phyloP scores from a whole-genome alignment of 1,140 invertebrate species.

The Drosophila bocqueti region DNA sequence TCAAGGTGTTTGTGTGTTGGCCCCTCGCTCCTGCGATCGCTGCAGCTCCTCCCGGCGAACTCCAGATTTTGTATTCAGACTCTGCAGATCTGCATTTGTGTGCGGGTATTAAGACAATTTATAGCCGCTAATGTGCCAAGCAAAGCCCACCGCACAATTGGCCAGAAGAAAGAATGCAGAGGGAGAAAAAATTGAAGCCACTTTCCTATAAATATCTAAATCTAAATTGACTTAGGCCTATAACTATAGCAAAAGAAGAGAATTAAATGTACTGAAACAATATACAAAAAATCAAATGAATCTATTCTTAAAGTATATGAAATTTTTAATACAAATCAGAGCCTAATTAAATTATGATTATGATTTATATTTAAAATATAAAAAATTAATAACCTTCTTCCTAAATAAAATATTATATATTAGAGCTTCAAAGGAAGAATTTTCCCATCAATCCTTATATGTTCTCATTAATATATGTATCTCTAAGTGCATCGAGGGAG shows the following conservation, averaged over 20 bases:
- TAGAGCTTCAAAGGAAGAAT: neutral
- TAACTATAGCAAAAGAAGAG: no score
- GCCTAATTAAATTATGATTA: neutral
- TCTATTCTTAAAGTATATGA: no score
- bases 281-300: no score
- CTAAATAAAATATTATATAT: neutral
- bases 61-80: slow-evolving; percentile 1
- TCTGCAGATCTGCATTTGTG: slow-evolving; percentile 37
- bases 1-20: slow-evolving; percentile 70
- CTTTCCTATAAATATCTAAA: neutral
- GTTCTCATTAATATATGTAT: neutral
- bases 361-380: neutral
- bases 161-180: slow-evolving; percentile 40
- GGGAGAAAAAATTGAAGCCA: neutral
- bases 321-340: no score
- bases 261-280: no score
- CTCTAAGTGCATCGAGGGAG: neutral
- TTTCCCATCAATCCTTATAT: neutral
- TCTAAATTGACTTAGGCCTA: no score
- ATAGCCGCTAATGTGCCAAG: slow-evolving; percentile 84
- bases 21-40: slow-evolving; percentile 13
- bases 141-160: slow-evolving; percentile 77
- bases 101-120: slow-evolving; percentile 82
- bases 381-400: accelerated
- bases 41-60: slow-evolving; percentile 1